Base-by-base conservation (phyloP, 2,113 vertebrate genomes). In the Microtus pennsylvanicus region DNA sequence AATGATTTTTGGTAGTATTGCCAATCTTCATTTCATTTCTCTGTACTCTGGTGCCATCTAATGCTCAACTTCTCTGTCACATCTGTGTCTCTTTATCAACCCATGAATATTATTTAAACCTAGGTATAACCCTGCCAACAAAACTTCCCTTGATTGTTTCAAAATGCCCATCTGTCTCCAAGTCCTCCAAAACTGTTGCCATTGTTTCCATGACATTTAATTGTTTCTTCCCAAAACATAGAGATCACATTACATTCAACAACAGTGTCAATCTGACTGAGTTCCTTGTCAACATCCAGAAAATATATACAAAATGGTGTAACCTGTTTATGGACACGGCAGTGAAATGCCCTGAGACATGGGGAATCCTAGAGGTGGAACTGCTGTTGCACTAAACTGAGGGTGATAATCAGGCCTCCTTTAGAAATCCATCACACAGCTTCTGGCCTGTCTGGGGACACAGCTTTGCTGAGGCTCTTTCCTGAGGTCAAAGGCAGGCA, bases 31-130 rank as follows among this genome's bases (percentile, higher is more conserved):
- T 47, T 83, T 90, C 72, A 95, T 80, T 96, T 94, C 55, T 33
- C 67, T 97, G 94, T 93, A 82, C 95, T 97, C 93, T 97, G 55
- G 90, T 94, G 97, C 96, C 97, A 95, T 80, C 96, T 97, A 96
- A 93, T 0, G 87, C 90, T 69, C 85, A 82, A 87, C 42, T 72
- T 50, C 58, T 88, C 92, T 52, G 72, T 52, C 65, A 94, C 24
- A 55, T 82, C 22, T 75, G 12, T 90, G 30, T 26, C 85, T 70
- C 82, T 83, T 91, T 24, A 33, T 61, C 26, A 10, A 87, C 58
- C 52, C 7, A 4, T 33, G 55, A 47, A 30, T 19, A 19, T 70
- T 91, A 87, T 90, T 94, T 91, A 91, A 70, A 42, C 24, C 45
- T 92, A 83, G 33, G 82, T 87, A 45, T 90, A 86, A 92, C 72